Evolutionary conservation across 1,140 invertebrate species (phyloP).

Genomic region (Daktulosphaira vitifoliae): DNA sequence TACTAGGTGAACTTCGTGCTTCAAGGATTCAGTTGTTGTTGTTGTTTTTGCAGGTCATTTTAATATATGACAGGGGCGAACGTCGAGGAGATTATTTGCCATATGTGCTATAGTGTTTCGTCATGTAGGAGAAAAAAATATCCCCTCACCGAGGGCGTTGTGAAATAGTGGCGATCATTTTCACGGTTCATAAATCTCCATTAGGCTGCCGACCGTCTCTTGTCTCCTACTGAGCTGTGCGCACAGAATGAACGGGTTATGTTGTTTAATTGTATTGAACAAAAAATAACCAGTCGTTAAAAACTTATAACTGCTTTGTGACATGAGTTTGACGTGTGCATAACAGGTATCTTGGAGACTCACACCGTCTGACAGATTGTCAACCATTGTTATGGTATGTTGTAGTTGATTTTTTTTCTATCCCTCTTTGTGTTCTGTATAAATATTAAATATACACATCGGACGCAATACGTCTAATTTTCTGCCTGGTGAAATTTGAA

Average conservation of each 20-base stretch:
- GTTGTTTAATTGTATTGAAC: constrained; percentile 22
- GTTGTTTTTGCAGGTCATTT: too few relatives aligned
- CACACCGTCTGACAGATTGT: constrained; percentile 27
- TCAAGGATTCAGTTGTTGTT: too few relatives aligned
- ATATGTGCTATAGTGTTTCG: too few relatives aligned
- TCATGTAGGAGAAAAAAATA: too few relatives aligned
- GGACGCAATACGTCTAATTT: constrained; percentile 6
- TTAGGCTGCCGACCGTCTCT: constrained; percentile 20
- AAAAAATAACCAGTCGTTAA: constrained; percentile 25
- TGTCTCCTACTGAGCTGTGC: too few relatives aligned
- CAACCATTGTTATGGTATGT: constrained; percentile 14
- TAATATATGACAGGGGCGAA: too few relatives aligned
- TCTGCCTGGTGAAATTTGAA: constrained; percentile 29
- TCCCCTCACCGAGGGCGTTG: constrained; percentile 5
- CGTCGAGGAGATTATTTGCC: too few relatives aligned
- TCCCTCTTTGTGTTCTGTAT: not conserved
- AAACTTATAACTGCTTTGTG: constrained; percentile 26
- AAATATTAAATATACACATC: not conserved
- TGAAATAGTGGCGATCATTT: constrained; percentile 24
- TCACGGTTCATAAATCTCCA: constrained; percentile 33
- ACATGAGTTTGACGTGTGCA: constrained; percentile 19
- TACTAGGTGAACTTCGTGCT: too few relatives aligned
- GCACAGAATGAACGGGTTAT: constrained; percentile 9
- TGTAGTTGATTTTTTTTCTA: not conserved
- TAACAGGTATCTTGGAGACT: constrained; percentile 8